Base-by-base conservation (phyloP, 1,140 invertebrate genomes). In the Ditylenchus dipsaci region DNA sequence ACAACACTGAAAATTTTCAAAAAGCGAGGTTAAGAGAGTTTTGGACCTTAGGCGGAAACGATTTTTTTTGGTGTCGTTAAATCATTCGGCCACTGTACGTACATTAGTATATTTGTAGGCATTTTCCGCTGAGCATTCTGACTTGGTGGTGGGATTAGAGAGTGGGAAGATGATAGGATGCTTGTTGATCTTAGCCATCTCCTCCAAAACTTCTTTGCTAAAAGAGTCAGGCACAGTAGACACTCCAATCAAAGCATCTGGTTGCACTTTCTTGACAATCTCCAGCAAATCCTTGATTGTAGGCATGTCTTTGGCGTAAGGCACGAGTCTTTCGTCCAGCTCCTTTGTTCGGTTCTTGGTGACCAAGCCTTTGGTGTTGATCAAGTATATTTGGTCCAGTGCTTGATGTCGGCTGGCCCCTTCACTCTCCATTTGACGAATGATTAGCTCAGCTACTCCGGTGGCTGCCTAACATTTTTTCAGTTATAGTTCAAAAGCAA, bases 111-210 rank as follows among this genome's bases (percentile, higher is more conserved):
- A 76, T 30, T 88, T 87, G 77, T 93, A 95, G 0, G 93, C 93
- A 71, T 90, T 88, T 79, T 94, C 90, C 21, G 94, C 93, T 1
- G 94, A 97, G 82, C 94, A 97, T 85, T 97, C 94, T 9, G 94
- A 92, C 86, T 93, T 93, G 79, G 88, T 89, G 0, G 94, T 97
- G 21, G 94, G 94, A 87, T 97, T 97, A 74, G 92, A 95, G 5
- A 97, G 85, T 19, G 94, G 93, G 84, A 97, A 97, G 62, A 97
- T 90, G 65, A 97, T 88, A 0, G 94, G 94, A 63, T 89, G 86
- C 33, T 93, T 88, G 74, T 91, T 93, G 82, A 90, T 90, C 65
- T 87, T 86, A 0, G 89, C 90, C 92, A 97, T 95, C 72, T 89
- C 88, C 80, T 88, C 85, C 47, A 97, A 84, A 45, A 97, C 88